phyloP scores from a whole-genome alignment of 2,797 vertebrate species.

The Acipenser ruthenus region DNA sequence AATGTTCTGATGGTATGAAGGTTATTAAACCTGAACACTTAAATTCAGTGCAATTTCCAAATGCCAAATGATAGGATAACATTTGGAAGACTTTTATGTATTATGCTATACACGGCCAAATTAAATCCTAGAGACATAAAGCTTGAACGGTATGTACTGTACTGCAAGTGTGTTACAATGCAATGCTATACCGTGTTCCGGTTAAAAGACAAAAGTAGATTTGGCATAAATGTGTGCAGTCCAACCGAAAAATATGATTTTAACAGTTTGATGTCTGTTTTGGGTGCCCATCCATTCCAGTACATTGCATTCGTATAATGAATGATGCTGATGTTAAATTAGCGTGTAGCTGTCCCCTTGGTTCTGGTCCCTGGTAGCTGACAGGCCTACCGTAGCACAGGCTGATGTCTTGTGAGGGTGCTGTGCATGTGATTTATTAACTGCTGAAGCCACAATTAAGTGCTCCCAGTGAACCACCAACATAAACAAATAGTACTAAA shows the following conservation, averaged over 20 bases:
- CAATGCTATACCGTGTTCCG: too few species aligned
- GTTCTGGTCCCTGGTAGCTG: conserved; percentile 49
- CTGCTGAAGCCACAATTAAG: conserved; percentile 52
- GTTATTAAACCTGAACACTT: too few species aligned
- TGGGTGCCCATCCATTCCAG: conserved; percentile 55
- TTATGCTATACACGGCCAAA: too few species aligned
- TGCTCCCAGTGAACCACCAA: conserved; percentile 54
- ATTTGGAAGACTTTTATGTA: too few species aligned
- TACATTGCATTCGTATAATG: conserved; percentile 66
- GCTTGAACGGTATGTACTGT: too few species aligned
- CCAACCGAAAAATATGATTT: conserved; percentile 27
- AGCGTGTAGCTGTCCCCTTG: conserved; percentile 62
- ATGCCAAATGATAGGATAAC: too few species aligned
- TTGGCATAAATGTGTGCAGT: too few species aligned
- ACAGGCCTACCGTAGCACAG: conserved; percentile 60
- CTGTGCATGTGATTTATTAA: conserved; percentile 61
- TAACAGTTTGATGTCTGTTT: conserved; percentile 55
- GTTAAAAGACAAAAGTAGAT: too few species aligned
- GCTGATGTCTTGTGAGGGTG: conserved; percentile 25
- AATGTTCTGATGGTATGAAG: too few species aligned
- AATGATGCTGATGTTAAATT: conserved; percentile 69
- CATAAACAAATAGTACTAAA: conserved; percentile 52
- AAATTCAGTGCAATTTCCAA: too few species aligned
- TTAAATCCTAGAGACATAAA: too few species aligned
- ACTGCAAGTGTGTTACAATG: too few species aligned